Base-by-base conservation (phyloP, 1,140 invertebrate genomes). In the Nebria ingens region DNA sequence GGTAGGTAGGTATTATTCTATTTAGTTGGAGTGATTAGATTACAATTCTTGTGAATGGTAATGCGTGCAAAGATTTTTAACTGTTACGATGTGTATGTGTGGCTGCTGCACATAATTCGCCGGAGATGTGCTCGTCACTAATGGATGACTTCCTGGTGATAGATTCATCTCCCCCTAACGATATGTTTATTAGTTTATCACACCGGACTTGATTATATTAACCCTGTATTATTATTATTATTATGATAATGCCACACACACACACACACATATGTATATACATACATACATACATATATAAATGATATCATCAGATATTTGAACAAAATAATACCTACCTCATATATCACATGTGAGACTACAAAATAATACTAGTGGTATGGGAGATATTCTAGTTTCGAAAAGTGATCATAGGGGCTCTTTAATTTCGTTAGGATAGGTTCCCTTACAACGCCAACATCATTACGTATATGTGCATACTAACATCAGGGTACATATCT, bases 371-470 rank as follows among this genome's bases (percentile, higher is more conserved):
- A 34, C n/a, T 9, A 34, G 9, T 34, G 9, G n/a, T 34, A 34
- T 34, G 9, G n/a, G 29, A 9, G 29, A 34, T 34, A 34, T 49
- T 11, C 42, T 19, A 49, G 19, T 49, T 34, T 34, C 25, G 58
- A 59, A 61, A 61, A 56, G 55, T 59, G 58, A 59, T 62, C 58
- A 58, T 58, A 57, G 60, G 60, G 60, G 52, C 50, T 54, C 56
- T n/a, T 19, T 62, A 62, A 62, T 62, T 62, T 53, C 58, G 59
- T 62, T 62, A 62, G 54, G 52, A 22, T 56, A 56, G 58, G 59
- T 59, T 59, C 60, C 60, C 60, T 61, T 59, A 61, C 53, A 57
- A n/a, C n/a, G n/a, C n/a, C n/a, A 9, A 34, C 25, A 34, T 34
- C 6, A 9, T 9, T 34, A 34, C 25, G n/a, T 34, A 34, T 34